Evolutionary conservation across 1,140 invertebrate genomes (phyloP).

Genomic region (Geopemphigus sp.): DNA sequence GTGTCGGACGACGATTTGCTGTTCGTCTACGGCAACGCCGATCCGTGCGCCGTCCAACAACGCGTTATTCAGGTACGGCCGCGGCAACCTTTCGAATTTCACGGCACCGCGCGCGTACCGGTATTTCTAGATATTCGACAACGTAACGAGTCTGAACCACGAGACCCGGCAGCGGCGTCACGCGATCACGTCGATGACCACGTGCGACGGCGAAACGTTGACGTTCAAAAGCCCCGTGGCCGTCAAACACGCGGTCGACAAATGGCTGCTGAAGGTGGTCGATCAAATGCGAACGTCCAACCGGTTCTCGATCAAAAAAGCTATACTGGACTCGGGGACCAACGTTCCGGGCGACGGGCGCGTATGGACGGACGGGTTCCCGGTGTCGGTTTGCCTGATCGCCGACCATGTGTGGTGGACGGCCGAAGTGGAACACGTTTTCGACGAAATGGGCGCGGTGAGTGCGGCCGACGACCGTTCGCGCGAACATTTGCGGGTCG

Average conservation of each 20-base stretch:
- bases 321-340: slow-evolving; percentile 83
- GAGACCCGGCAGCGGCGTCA: slow-evolving; percentile 63
- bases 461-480: neutral
- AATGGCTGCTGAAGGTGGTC: slow-evolving; percentile 85
- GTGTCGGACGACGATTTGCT: slow-evolving; percentile 89
- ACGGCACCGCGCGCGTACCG: too few species aligned
- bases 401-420: slow-evolving; percentile 93
- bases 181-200: slow-evolving; percentile 75
- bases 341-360: slow-evolving; percentile 62
- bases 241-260: slow-evolving; percentile 71
- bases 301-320: slow-evolving; percentile 81
- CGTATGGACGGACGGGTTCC: slow-evolving; percentile 84
- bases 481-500: too few species aligned
- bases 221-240: slow-evolving; percentile 67
- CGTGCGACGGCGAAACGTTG: slow-evolving; percentile 82
- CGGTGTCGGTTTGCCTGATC: slow-evolving; percentile 82
- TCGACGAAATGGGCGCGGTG: slow-evolving; percentile 55
- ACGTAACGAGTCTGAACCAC: slow-evolving; percentile 73
- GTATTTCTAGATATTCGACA: slow-evolving; percentile 76
- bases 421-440: slow-evolving; percentile 86
- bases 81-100: too few species aligned
- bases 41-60: slow-evolving; percentile 77
- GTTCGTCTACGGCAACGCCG: slow-evolving; percentile 81
- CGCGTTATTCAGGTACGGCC: slow-evolving; percentile 82
- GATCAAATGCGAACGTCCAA: slow-evolving; percentile 81